These are phyloP conservation scores for Drosophila subobscura DNA, from an alignment of 1,140 invertebrate species.

Conservation along the genomic window DNA sequence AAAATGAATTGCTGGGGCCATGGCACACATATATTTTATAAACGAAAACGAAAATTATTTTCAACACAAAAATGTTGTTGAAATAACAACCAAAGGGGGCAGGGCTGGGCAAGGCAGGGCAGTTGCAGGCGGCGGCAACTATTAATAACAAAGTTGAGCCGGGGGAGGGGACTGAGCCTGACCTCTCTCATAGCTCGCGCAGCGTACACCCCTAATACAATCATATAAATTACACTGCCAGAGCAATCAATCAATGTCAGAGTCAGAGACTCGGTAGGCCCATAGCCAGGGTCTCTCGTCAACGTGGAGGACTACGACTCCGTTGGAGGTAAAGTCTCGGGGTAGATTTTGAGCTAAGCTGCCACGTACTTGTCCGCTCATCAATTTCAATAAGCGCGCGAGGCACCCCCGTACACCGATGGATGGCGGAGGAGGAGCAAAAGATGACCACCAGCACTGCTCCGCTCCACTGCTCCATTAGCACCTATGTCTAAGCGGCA, in stretches of 20 bases:
- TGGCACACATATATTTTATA: slow-evolving; percentile 51
- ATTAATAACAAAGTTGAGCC: slow-evolving; percentile 63
- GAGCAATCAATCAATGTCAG: slow-evolving; percentile 79
- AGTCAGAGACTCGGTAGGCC: slow-evolving; percentile 69
- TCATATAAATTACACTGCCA: slow-evolving; percentile 76
- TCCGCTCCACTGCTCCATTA: slow-evolving; percentile 49
- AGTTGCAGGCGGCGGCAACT: slow-evolving; percentile 41
- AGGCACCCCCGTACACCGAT: slow-evolving; percentile 4
- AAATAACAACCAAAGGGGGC: slow-evolving; percentile 68
- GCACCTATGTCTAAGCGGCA: slow-evolving; percentile 65
- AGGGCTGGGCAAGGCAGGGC: not conserved
- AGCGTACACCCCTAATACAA: slow-evolving; percentile 62
- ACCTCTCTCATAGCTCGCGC: slow-evolving; percentile 5
- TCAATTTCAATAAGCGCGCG: slow-evolving; percentile 74
- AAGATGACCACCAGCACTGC: slow-evolving; percentile 38
- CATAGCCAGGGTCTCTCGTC: slow-evolving; percentile 33
- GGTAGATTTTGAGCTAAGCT: slow-evolving; percentile 75
- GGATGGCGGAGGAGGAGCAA: slow-evolving; percentile 1
- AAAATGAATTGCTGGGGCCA: slow-evolving; percentile 69
- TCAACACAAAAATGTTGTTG: slow-evolving; percentile 62
- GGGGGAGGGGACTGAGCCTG: slow-evolving; percentile 2
- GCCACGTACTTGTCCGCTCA: slow-evolving; percentile 79
- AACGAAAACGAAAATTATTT: slow-evolving; percentile 60
- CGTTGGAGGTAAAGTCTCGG: slow-evolving; percentile 24
- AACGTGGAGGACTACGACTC: not conserved